Conservation (phyloP, 2,113 vertebrate genomes). For the Thinocorus orbignyianus region DNA sequence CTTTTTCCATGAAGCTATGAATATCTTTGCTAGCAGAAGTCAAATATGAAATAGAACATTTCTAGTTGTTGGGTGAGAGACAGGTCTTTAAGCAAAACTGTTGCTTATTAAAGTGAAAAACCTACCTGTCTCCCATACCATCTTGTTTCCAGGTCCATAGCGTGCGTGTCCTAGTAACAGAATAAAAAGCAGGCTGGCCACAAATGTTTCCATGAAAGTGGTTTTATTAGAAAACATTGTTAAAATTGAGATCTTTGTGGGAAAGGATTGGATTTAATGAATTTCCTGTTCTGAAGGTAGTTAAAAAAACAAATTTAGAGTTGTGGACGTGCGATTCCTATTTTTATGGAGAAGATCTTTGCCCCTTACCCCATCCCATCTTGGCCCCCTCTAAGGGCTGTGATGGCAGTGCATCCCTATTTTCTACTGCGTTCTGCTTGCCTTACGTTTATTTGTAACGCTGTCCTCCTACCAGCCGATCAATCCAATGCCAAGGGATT, state of each 20-base stretch:
- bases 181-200: neutral
- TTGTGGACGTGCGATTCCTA: neutral
- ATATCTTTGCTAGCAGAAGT: neutral
- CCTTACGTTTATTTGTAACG: rapidly evolving
- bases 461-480: neutral
- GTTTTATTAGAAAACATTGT: neutral
- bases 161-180: neutral
- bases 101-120: neutral
- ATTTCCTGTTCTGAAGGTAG: neutral
- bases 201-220: neutral
- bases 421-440: neutral
- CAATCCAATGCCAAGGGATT: neutral
- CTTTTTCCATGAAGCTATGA: neutral
- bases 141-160: neutral
- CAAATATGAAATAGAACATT: neutral
- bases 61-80: neutral
- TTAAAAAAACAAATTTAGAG: neutral
- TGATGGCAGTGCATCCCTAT: neutral
- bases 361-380: neutral
- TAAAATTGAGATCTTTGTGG: neutral
- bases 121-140: neutral
- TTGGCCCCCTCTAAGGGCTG: neutral
- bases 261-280: neutral
- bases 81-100: neutral
- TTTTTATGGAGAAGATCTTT: neutral